These are phyloP conservation scores for Ceratina calcarata DNA, from an alignment of 1,140 invertebrate genomes.

Conservation along the genomic window DNA sequence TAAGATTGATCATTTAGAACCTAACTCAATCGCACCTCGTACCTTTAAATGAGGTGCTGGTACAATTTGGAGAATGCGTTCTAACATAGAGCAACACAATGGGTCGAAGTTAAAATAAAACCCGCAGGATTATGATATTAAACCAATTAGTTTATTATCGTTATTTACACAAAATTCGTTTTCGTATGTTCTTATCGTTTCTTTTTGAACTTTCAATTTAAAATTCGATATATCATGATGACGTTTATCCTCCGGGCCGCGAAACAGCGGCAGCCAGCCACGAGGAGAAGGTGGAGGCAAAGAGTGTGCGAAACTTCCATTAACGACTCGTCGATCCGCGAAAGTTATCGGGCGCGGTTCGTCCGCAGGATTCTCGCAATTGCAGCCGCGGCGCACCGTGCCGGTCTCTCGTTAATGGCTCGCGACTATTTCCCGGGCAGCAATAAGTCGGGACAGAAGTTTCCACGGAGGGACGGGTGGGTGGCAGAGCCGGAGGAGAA, in stretches of 20 bases:
- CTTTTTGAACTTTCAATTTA: too few relatives aligned
- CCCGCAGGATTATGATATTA: too few relatives aligned
- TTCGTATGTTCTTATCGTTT: too few relatives aligned
- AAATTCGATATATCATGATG: too few relatives aligned
- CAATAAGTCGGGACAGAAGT: conserved; percentile 32
- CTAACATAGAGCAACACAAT: too few relatives aligned
- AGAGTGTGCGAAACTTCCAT: conserved; percentile 28
- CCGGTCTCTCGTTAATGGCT: conserved; percentile 35
- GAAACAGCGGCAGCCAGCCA: not conserved
- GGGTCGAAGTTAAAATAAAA: too few relatives aligned
- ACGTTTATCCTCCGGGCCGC: too few relatives aligned
- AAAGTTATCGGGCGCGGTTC: conserved; percentile 37
- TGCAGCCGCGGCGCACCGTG: conserved; percentile 5
- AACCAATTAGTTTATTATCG: too few relatives aligned
- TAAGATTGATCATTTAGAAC: not conserved
- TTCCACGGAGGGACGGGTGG: not conserved
- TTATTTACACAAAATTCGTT: too few relatives aligned
- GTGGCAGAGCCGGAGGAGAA: not conserved
- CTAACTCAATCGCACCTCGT: too few relatives aligned
- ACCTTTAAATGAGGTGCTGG: not conserved
- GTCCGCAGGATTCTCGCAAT: conserved; percentile 33
- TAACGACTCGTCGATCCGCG: conserved; percentile 35
- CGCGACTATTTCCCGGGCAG: conserved; percentile 58
- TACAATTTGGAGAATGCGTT: too few relatives aligned
- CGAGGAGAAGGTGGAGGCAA: not conserved